Evolutionary conservation across 2,113 vertebrate genomes (phyloP), one percentile per base, ranked within the genome.

Genomic region (Felis chaus): DNA sequence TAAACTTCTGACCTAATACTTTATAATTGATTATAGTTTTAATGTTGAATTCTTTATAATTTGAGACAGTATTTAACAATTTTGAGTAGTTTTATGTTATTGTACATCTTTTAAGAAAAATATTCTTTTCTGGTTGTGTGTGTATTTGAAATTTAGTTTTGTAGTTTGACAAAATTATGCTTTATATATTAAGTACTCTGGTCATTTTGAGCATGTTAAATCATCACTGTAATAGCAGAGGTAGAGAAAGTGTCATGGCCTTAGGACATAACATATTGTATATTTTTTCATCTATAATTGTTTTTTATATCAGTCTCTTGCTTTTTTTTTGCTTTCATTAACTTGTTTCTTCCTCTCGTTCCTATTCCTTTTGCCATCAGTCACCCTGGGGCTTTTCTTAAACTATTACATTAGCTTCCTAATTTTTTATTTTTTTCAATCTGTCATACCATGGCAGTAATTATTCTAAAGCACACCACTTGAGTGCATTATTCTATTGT

Each of bases 321-420:
- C 41, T 85, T 87, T 92, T 92, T 78, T 86, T 92, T 92, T 95
- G 68, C 69, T 71, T 86, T 93, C 50, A 45, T 93, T 80, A 48
- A 39, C 50, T 57, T 89, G 8, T 95, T 73, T 93, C 57, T 78
- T 78, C 27, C 31, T 90, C 83, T 84, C 4, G 18, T 85, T 85
- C 6, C 15, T 91, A 45, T 63, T 82, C 33, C 50, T 93, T 85
- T 95, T 65, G n/a, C 55, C 29, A 36, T 36, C n/a, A n/a, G 0
- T 81, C 11, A 48, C 27, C 50, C 15, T 85, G 16, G 48, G 81
- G 11, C 68, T 86, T 82, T 85, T 90, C 53, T 86, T 53, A 76
- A 83, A 93, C 29, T 68, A 5, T 41, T 68, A 55, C 1, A 61
- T 90, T 73, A 90, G 33, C 33, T 86, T 14, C 36, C 68, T 81